phyloP scores from a whole-genome alignment of 1,140 invertebrate genomes.

The Musca vetustissima region DNA sequence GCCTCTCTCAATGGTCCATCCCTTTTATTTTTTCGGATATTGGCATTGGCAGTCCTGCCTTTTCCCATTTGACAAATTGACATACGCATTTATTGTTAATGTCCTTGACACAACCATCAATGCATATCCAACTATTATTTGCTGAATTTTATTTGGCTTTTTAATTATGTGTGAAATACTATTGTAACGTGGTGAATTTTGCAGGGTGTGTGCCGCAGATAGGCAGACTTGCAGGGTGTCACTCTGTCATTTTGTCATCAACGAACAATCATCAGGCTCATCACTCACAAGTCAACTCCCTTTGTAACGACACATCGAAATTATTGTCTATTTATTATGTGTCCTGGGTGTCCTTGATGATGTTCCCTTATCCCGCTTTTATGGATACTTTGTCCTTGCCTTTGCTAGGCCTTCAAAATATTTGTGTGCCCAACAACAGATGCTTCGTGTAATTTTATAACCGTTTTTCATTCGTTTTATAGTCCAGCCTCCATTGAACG shows the following conservation, averaged over 20 bases:
- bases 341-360: slow-evolving; percentile 6
- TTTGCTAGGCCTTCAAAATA: no score
- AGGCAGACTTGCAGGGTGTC: no score
- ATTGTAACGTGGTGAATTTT: slow-evolving; percentile 12
- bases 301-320: not conserved
- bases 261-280: no score
- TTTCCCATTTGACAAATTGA: slow-evolving; percentile 21
- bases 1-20: not conserved
- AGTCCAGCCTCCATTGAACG: not conserved
- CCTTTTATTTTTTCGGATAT: no score
- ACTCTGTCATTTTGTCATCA: not conserved
- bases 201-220: no score
- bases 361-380: not conserved
- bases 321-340: slow-evolving; percentile 21
- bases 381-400: no score
- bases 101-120: no score
- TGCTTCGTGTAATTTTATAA: slow-evolving; percentile 7
- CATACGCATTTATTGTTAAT: slow-evolving; percentile 10
- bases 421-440: not conserved
- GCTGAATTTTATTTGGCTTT: slow-evolving; percentile 10
- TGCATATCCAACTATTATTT: not conserved
- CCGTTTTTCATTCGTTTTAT: no score
- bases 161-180: slow-evolving; percentile 22
- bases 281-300: not conserved
- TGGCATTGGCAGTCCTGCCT: no score